phyloP scores from a whole-genome alignment of 2,797 vertebrate species.

The Oreonectes daqikongensis region DNA sequence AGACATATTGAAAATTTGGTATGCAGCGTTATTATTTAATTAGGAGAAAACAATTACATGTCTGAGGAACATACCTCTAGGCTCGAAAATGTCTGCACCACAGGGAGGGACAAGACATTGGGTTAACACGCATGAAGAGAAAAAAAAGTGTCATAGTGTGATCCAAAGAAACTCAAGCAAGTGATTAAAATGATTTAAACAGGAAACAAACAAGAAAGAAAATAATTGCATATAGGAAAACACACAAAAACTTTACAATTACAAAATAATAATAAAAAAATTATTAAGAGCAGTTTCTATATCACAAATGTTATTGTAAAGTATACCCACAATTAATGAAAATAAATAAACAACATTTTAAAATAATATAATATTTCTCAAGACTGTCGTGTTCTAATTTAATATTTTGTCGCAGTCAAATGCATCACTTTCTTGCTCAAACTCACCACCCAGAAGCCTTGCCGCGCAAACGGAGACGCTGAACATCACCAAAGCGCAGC shows the following conservation, averaged over 20 bases:
- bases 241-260: background rate
- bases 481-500: conserved; percentile 50
- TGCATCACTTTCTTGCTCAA: background rate
- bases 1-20: background rate
- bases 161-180: conserved; percentile 26
- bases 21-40: background rate
- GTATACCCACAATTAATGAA: background rate
- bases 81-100: conserved; percentile 57
- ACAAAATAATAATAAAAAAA: background rate
- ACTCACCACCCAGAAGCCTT: conserved; percentile 60
- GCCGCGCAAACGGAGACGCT: conserved; percentile 52
- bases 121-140: conserved; percentile 45
- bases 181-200: background rate
- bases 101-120: conserved; percentile 4
- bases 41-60: background rate
- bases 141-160: conserved; percentile 33
- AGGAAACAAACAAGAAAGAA: background rate
- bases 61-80: conserved; percentile 54
- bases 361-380: background rate
- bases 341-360: background rate
- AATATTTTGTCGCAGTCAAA: background rate
- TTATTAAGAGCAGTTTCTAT: background rate
- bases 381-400: background rate
- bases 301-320: background rate
- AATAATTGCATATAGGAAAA: too few relatives aligned